A percentile compares a stretch with the other conserved stretches of the same genome.
phyloP scores from a whole-genome alignment of 2,113 vertebrate genomes.

The Morphnarchus princeps region DNA sequence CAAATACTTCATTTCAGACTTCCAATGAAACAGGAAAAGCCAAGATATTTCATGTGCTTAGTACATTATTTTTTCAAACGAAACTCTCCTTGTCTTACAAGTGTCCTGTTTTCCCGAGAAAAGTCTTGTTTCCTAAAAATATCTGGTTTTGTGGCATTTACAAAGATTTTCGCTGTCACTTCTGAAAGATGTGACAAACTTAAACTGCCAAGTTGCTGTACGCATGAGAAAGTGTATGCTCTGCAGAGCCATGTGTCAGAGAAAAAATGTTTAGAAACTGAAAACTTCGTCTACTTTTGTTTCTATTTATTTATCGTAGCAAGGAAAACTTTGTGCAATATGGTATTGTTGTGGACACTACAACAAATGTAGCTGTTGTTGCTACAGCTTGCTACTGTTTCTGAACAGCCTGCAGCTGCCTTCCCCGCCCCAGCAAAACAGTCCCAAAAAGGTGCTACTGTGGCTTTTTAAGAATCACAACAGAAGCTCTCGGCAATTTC shows the following conservation, averaged over 20 bases:
- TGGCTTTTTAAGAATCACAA: background rate
- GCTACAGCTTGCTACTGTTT: background rate
- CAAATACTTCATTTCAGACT: background rate
- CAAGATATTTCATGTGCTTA: background rate
- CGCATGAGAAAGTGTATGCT: background rate
- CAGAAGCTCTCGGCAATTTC: background rate
- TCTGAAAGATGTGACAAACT: background rate
- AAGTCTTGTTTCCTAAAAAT: background rate
- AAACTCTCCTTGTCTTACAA: background rate
- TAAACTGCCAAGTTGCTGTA: background rate
- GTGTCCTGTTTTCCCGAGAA: background rate
- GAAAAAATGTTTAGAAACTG: background rate
- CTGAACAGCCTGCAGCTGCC: background rate
- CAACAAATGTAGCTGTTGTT: background rate
- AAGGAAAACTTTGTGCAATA: background rate
- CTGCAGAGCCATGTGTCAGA: background rate
- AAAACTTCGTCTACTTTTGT: background rate
- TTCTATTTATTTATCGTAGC: background rate
- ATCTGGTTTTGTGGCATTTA: background rate
- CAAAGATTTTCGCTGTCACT: rapidly evolving
- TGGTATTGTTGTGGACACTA: background rate
- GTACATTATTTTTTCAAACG: background rate
- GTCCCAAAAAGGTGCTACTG: background rate
- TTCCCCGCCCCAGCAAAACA: rapidly evolving
- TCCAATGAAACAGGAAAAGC: background rate